phyloP scores from a whole-genome alignment of 1,140 invertebrate genomes.

The Neuroterus valhalla region DNA sequence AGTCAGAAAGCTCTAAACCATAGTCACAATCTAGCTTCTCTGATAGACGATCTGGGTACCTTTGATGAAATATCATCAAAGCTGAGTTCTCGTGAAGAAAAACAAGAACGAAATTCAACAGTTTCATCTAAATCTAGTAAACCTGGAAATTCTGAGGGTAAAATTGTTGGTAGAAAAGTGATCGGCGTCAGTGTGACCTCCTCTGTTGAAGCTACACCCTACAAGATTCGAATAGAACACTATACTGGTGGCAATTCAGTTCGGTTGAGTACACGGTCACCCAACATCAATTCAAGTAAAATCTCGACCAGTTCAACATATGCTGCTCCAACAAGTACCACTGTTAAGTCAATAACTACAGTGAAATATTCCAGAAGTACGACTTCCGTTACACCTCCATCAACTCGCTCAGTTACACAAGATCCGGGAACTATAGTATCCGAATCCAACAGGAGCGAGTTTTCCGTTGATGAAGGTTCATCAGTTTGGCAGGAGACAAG shows the following conservation, averaged over 20 bases:
- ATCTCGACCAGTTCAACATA: constrained; percentile 44
- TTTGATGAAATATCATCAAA: constrained; percentile 52
- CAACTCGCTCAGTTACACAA: constrained; percentile 69
- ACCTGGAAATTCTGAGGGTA: constrained; percentile 28
- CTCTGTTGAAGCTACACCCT: constrained; percentile 70
- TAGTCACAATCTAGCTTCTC: constrained; percentile 58
- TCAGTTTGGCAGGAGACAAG: constrained; percentile 66
- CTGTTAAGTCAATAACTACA: constrained; percentile 15
- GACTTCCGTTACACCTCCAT: constrained; percentile 41
- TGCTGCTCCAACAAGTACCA: constrained; percentile 33
- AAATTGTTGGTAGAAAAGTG: constrained; percentile 63
- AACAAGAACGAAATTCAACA: constrained; percentile 4
- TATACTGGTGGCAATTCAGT: constrained; percentile 45
- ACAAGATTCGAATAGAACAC: constrained; percentile 70
- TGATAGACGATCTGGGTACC: constrained; percentile 61
- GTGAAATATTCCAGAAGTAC: constrained; percentile 44
- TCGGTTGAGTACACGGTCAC: constrained; percentile 36
- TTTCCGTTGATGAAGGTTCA: constrained; percentile 76
- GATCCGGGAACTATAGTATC: constrained; percentile 74
- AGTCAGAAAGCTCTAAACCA: constrained; percentile 65
- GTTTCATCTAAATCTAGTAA: constrained; percentile 25
- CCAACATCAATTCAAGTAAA: constrained; percentile 25
- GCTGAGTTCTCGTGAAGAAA: constrained; percentile 37
- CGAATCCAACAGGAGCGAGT: constrained; percentile 75
- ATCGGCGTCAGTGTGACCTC: constrained; percentile 72